Percentiles rank a stretch among this genome's conserved stretches.
Evolutionary conservation across 1,140 invertebrate species (phyloP).

Genomic region (Brachionus plicatilis): DNA sequence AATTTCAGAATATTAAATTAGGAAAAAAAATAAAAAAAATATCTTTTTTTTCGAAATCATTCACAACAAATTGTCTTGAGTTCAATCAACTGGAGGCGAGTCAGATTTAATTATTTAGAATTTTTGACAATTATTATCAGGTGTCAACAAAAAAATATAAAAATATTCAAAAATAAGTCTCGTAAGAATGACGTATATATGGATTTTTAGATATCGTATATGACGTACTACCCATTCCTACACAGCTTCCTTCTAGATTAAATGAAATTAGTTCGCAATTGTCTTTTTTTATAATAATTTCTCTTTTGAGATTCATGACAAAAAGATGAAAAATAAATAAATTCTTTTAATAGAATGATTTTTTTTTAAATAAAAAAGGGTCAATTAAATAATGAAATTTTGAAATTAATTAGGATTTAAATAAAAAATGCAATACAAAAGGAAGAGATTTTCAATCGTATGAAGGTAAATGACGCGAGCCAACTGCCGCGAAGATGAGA

Average conservation of each 20-base stretch:
- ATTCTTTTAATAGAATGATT: not conserved
- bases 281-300: not conserved
- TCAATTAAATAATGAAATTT: not conserved
- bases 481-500: not conserved
- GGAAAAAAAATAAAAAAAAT: not conserved
- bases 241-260: not conserved
- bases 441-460: not conserved
- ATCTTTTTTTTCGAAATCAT: not conserved
- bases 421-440: not conserved
- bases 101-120: not conserved
- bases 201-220: not conserved
- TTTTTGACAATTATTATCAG: not conserved
- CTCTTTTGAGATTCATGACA: not conserved
- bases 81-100: not conserved
- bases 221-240: not conserved
- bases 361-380: not conserved
- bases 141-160: not conserved
- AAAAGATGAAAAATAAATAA: not conserved
- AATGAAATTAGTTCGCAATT: not conserved
- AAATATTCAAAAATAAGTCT: not conserved
- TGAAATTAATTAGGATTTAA: not conserved
- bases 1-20: not conserved
- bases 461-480: not conserved
- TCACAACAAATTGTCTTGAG: not conserved
- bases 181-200: not conserved